Evolutionary conservation across 2,113 vertebrate genomes (phyloP).

Genomic region (Neotoma lepida): DNA sequence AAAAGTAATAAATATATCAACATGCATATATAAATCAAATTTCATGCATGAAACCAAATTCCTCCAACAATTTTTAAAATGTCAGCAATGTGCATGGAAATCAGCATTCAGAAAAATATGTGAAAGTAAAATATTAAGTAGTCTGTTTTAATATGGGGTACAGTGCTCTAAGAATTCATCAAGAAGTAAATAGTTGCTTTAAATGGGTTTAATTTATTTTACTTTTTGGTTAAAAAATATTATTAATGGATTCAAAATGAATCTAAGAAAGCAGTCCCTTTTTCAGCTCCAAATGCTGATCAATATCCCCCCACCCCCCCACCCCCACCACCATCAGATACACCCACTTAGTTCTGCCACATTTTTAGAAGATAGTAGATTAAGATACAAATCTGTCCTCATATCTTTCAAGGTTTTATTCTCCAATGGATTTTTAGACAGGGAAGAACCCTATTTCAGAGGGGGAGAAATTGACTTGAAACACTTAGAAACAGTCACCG

Average conservation of each 20-base stretch:
- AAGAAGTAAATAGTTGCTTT: background rate
- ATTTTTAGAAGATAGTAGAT: background rate
- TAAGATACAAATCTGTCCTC: background rate
- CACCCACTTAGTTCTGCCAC: too few relatives aligned
- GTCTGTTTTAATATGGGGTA: background rate
- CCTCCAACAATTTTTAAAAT: background rate
- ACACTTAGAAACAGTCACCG: background rate
- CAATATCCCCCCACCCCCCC: background rate
- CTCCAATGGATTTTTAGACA: background rate
- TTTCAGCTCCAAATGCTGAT: background rate
- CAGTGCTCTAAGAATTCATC: background rate
- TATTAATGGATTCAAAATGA: conserved; percentile 10
- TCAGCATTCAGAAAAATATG: conserved; percentile 13
- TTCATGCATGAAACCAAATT: background rate
- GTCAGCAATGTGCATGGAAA: background rate
- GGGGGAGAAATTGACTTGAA: background rate
- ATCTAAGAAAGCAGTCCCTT: background rate
- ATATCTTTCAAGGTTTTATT: background rate
- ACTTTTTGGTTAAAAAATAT: conserved; percentile 6
- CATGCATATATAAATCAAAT: background rate
- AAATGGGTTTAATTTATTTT: background rate
- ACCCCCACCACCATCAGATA: background rate
- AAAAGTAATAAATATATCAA: background rate
- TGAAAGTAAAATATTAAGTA: background rate
- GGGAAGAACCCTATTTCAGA: background rate